A percentile compares a stretch with the other conserved stretches of the same genome.
Evolutionary conservation across 2,888 invertebrate genomes (phyloP).

Genomic region (Eugnorisma glareosa): DNA sequence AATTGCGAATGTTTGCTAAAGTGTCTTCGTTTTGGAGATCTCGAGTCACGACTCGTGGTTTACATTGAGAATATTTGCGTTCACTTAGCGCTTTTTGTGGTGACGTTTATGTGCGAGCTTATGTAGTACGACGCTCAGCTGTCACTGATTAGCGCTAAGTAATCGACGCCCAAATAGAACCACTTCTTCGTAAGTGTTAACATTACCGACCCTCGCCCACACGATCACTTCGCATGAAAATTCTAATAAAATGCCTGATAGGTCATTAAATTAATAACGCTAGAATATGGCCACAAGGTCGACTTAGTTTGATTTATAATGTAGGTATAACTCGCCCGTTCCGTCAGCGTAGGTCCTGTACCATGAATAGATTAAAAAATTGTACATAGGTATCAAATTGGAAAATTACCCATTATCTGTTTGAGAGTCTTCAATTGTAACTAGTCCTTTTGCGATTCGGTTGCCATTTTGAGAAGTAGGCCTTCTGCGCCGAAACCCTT

Average conservation of each 20-base stretch:
- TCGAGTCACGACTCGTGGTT: slow-evolving; percentile 24
- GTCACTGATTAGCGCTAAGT: slow-evolving; percentile 24
- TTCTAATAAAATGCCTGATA: slow-evolving; percentile 10
- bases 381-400: too few species aligned
- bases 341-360: not conserved
- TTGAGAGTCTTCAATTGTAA: not conserved
- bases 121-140: not conserved
- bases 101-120: slow-evolving; percentile 13
- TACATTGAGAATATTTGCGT: slow-evolving; percentile 23
- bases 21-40: slow-evolving; percentile 22
- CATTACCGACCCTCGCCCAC: slow-evolving; percentile 7
- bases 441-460: too few species aligned
- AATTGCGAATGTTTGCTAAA: slow-evolving; percentile 32
- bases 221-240: slow-evolving; percentile 8
- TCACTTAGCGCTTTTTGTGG: slow-evolving; percentile 36
- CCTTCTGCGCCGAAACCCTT: too few species aligned
- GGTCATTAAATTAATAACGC: slow-evolving; percentile 9
- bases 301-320: slow-evolving; percentile 12
- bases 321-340: not conserved
- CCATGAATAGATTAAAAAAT: too few species aligned
- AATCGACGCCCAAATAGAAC: slow-evolving; percentile 18
- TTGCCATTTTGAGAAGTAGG: too few species aligned
- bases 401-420: not conserved
- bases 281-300: slow-evolving; percentile 9
- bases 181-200: slow-evolving; percentile 18